Conservation (phyloP, 2,888 invertebrate genomes). For the Drosophila percnosoma region DNA sequence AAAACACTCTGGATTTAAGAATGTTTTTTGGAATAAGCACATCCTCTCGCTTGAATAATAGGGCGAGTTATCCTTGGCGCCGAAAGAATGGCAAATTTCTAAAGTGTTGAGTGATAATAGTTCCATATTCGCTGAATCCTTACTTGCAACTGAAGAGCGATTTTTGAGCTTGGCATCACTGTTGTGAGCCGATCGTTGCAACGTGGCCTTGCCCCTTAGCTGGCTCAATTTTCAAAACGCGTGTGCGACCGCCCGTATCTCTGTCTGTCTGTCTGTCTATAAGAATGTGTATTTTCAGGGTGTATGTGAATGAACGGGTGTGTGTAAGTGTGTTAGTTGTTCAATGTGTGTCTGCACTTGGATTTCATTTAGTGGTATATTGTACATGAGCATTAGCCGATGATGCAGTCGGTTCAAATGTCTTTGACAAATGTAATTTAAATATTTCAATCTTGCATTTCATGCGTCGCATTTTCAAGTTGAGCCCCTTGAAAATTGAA, state of each 20-base stretch:
- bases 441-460: slow-evolving; percentile 48
- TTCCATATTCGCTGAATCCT: neutral
- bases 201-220: neutral
- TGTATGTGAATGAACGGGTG: slow-evolving; percentile 2
- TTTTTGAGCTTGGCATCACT: slow-evolving; percentile 1
- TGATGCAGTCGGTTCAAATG: slow-evolving; percentile 34
- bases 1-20: neutral
- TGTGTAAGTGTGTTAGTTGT: slow-evolving; percentile 19
- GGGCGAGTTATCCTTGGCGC: neutral
- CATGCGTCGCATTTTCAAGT: slow-evolving; percentile 26
- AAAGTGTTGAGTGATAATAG: neutral
- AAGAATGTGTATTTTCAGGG: neutral
- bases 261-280: slow-evolving; percentile 1
- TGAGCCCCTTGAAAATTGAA: slow-evolving; percentile 32
- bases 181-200: neutral
- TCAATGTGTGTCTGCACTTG: slow-evolving; percentile 40
- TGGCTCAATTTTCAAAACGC: slow-evolving; percentile 23
- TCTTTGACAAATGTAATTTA: slow-evolving; percentile 63
- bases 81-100: neutral
- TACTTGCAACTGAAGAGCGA: neutral
- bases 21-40: neutral
- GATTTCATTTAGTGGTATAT: slow-evolving; percentile 35
- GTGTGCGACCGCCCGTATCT: slow-evolving; percentile 32
- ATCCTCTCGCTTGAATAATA: neutral
- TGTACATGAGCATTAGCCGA: slow-evolving; percentile 23